Percentiles rank a stretch among this genome's conserved stretches.
These are phyloP conservation scores for Coregonus sp. DNA, from an alignment of 2,797 vertebrate genomes.

Conservation along the genomic window DNA sequence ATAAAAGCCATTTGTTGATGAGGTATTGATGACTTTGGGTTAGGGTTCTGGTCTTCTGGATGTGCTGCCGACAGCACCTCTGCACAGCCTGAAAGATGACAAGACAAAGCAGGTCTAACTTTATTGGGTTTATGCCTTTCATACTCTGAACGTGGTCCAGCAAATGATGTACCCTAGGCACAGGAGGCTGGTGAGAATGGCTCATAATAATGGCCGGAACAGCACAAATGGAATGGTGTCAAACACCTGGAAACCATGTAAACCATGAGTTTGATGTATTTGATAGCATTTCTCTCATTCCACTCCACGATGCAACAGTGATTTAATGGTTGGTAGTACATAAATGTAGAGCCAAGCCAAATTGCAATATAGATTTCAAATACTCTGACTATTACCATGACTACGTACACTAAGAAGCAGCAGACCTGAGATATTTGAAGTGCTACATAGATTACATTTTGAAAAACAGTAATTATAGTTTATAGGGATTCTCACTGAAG, in stretches of 20 bases:
- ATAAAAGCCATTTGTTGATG: constrained; percentile 23
- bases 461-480: constrained; percentile 2
- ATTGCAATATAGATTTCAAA: constrained; percentile 16
- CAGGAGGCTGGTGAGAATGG: no score
- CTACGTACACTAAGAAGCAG: constrained; percentile 9
- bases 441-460: neutral
- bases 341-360: constrained; percentile 1
- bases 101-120: neutral
- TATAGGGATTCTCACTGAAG: constrained; percentile 28
- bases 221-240: no score
- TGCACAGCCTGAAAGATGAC: no score
- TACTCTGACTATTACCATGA: constrained; percentile 20
- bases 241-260: no score
- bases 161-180: neutral
- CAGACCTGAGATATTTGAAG: constrained; percentile 5
- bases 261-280: no score
- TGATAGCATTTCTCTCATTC: no score
- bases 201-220: no score
- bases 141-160: neutral
- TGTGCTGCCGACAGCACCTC: no score
- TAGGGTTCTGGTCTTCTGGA: neutral
- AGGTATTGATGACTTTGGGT: constrained; percentile 27
- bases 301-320: neutral
- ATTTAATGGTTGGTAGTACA: neutral
- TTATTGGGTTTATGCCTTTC: neutral